phyloP scores from a whole-genome alignment of 2,113 vertebrate species.

The Cheilinus undulatus region DNA sequence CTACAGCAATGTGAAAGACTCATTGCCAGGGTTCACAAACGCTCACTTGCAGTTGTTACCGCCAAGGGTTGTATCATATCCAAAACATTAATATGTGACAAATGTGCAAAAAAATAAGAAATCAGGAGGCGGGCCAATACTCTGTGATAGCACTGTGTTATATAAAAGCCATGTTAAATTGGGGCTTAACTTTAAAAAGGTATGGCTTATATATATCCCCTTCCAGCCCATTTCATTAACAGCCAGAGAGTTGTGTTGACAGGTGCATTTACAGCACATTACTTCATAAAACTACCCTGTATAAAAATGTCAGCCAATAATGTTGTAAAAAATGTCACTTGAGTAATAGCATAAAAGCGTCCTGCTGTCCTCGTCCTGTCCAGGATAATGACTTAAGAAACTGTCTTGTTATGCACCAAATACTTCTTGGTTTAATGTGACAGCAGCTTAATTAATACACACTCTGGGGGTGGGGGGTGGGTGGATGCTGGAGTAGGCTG shows the following conservation, averaged over 20 bases:
- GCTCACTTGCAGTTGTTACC: too few relatives aligned
- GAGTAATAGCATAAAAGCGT: slow-evolving; percentile 71
- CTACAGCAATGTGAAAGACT: too few relatives aligned
- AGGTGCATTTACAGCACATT: slow-evolving; percentile 33
- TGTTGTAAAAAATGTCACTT: slow-evolving; percentile 67
- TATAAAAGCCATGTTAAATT: too few relatives aligned
- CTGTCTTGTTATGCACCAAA: slow-evolving; percentile 83
- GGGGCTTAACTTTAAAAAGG: too few relatives aligned
- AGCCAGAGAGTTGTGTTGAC: slow-evolving; percentile 34
- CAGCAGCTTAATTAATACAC: slow-evolving; percentile 84
- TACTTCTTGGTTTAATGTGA: slow-evolving; percentile 77
- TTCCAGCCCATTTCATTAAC: not conserved
- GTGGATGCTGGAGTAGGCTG: slow-evolving; percentile 63
- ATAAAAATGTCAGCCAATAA: slow-evolving; percentile 57
- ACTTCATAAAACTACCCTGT: slow-evolving; percentile 38
- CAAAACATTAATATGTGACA: too few relatives aligned
- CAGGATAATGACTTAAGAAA: slow-evolving; percentile 82
- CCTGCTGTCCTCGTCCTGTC: slow-evolving; percentile 50
- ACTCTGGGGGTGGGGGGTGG: slow-evolving; percentile 75
- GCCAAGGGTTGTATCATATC: too few relatives aligned
- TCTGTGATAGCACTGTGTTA: too few relatives aligned
- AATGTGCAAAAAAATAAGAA: too few relatives aligned
- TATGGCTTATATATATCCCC: too few relatives aligned
- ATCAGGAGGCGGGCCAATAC: too few relatives aligned
- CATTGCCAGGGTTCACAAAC: too few relatives aligned